phyloP scores from a whole-genome alignment of 2,888 invertebrate species.

The Thecocarcelia acutangulata region DNA sequence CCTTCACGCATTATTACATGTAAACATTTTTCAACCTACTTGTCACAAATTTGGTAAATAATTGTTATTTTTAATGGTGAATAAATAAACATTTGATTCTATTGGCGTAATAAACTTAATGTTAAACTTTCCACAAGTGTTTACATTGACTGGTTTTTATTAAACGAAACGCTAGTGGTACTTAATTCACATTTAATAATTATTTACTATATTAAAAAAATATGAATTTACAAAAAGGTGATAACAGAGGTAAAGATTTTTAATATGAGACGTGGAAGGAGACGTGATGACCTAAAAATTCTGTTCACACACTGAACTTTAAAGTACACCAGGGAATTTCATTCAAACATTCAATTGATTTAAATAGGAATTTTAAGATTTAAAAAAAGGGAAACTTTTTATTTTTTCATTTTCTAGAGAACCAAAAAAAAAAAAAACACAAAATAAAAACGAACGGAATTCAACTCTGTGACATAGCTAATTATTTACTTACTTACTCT shows the following conservation, averaged over 20 bases:
- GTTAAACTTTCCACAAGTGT: slow-evolving; percentile 30
- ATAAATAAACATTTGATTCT: slow-evolving; percentile 48
- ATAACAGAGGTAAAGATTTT: slow-evolving; percentile 30
- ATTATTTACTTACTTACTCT: too few relatives aligned
- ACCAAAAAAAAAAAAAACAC: too few relatives aligned
- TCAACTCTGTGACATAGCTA: too few relatives aligned
- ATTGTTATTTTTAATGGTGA: slow-evolving; percentile 51
- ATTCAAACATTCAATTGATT: too few relatives aligned
- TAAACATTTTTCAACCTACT: slow-evolving; percentile 7
- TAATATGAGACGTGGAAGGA: slow-evolving; percentile 25
- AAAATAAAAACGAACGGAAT: too few relatives aligned
- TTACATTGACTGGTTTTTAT: slow-evolving; percentile 38
- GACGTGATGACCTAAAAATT: not conserved
- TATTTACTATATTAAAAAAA: slow-evolving; percentile 52
- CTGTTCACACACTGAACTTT: too few relatives aligned
- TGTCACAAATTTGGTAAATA: slow-evolving; percentile 46
- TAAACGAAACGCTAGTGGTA: slow-evolving; percentile 26
- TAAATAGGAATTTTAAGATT: too few relatives aligned
- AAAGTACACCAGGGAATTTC: too few relatives aligned
- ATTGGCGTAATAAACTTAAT: slow-evolving; percentile 25
- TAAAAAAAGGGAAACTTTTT: too few relatives aligned
- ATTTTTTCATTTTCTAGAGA: too few relatives aligned
- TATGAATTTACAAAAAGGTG: slow-evolving; percentile 35
- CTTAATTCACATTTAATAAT: slow-evolving; percentile 57
- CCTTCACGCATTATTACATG: slow-evolving; percentile 19